Base-by-base conservation (phyloP, 2,888 invertebrate species). In the Ecdyonurus torrentis region DNA sequence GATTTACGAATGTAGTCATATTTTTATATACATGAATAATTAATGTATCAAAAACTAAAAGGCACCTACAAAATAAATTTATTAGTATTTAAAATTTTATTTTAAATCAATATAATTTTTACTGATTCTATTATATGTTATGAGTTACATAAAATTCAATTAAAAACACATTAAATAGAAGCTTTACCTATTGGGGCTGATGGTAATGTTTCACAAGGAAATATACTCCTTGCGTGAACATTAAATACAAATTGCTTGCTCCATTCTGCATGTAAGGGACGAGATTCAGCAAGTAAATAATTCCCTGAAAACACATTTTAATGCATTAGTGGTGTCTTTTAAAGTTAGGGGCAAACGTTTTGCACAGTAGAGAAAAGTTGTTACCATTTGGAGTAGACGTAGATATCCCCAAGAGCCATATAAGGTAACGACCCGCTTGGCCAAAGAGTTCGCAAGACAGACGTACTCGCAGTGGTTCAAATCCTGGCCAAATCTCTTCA, bases 181-280 rank as follows among this genome's bases (percentile, higher is more conserved):
- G n/a, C n/a, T 37, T 55, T 55, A 55, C 55, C 55, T 20, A 55
- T 55, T 20, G 55, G 22, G n/a, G 55, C 55, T n/a, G 55, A 55
- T 22, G 55, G 55, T 22, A 55, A 22, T 7, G 22, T 55, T 68
- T 87, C 89, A 74, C 91, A 91, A 0, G 90, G 91, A 71, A 89
- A 86, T 69, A 91, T 87, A 65, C 89, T 89, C 24, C 86, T 82
- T 0, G 89, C 89, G 73, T 88, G 87, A 1, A 91, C 89, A 76
- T 90, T 90, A 72, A 91, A 83, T 20, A 89, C 88, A 72, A 88
- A 91, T 71, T 89, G 85, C 67, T 88, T 85, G 62, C 89, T 90
- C 55, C 55, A 55, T 22, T 55, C 55, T 10, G 22, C 55, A 22
- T 22, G 55, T 20, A 55, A 22, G 7, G 55, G 19, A 20, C 55